These are phyloP conservation scores for Diaperis boleti DNA, from an alignment of 2,888 invertebrate genomes.

Conservation along the genomic window DNA sequence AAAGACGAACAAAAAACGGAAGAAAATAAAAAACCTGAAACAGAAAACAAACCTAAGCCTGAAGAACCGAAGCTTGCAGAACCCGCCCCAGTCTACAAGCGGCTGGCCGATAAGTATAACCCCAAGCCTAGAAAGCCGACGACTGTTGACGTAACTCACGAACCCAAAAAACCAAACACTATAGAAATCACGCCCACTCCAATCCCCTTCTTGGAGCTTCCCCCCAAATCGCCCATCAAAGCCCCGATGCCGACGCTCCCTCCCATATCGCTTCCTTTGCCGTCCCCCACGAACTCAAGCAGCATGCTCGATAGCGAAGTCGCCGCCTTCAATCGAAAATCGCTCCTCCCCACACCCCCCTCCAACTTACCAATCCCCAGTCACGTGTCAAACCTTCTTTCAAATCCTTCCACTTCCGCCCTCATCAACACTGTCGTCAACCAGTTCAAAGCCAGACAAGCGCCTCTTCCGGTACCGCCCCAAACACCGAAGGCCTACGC, in stretches of 20 bases:
- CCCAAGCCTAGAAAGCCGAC: conserved; percentile 62
- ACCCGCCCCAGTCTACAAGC: conserved; percentile 46
- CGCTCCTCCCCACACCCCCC: conserved; percentile 21
- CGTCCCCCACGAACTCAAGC: conserved; percentile 26
- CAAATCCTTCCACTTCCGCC: conserved; percentile 46
- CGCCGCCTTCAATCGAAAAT: conserved; percentile 15
- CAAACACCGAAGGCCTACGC: not conserved
- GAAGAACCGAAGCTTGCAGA: conserved; percentile 6
- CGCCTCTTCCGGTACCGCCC: not conserved
- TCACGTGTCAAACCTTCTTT: conserved; percentile 30
- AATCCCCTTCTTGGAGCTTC: conserved; percentile 31
- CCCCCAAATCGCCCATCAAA: not conserved
- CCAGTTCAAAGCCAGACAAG: conserved; percentile 40
- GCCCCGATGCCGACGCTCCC: not conserved
- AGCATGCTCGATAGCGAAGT: conserved; percentile 21
- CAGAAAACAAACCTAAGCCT: conserved; percentile 17
- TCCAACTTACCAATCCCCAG: conserved; percentile 10
- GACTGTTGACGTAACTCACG: conserved; percentile 43
- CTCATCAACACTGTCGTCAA: conserved; percentile 47
- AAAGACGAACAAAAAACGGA: not conserved
- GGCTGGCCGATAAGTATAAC: conserved; percentile 67
- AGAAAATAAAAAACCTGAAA: not conserved
- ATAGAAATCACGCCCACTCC: conserved; percentile 50
- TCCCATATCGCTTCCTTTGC: conserved; percentile 26
- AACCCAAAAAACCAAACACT: conserved; percentile 37